Evolutionary conservation across 2,888 invertebrate species (phyloP), one percentile per base, ranked within the genome.

Genomic region (Phoenoteleia sp.): DNA sequence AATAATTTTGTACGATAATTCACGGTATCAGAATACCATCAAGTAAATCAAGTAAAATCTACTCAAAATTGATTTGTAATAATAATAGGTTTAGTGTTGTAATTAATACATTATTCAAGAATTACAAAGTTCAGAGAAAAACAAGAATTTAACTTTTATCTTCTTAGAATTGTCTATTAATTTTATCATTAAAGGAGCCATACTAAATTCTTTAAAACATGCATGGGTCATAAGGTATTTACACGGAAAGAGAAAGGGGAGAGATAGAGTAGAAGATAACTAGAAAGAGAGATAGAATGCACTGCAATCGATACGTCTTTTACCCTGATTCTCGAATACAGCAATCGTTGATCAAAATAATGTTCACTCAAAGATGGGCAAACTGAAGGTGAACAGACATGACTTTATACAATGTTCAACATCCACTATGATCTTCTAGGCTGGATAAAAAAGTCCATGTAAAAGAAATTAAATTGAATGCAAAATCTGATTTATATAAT

Each of bases 261-360:
- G 39, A 69, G 45, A 80, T 39, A 79, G 33, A 84, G 62, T 69
- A 9, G 9, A 33, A 23, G 42, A 64, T 42, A 76, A 52, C 56
- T 19, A 77, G 36, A 42, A 69, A 71, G 62, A 80, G 84, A 84
- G 84, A 84, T 84, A 83, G 71, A 81, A 83, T 85, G 81, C 74
- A 75, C 71, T 67, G 76, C 62, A 79, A 64, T 76, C 67, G 60
- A 80, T 72, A 82, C 60, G 72, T 76, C 27, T 60, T 76, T 71
- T 76, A 76, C 76, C 82, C 82, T 82, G 71, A 76, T 76, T 71
- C 64, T 69, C 54, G 56, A 71, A 33, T 74, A 42, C 67, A 72
- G 56, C 56, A 72, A 49, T 80, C 56, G 56, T 71, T 71, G 71
- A 71, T 82, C 66, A 76, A 82, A 81, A 67, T 67, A 76, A 76